Evolutionary conservation across 2,888 invertebrate species (phyloP).

Genomic region (Drosophila vallismaia): DNA sequence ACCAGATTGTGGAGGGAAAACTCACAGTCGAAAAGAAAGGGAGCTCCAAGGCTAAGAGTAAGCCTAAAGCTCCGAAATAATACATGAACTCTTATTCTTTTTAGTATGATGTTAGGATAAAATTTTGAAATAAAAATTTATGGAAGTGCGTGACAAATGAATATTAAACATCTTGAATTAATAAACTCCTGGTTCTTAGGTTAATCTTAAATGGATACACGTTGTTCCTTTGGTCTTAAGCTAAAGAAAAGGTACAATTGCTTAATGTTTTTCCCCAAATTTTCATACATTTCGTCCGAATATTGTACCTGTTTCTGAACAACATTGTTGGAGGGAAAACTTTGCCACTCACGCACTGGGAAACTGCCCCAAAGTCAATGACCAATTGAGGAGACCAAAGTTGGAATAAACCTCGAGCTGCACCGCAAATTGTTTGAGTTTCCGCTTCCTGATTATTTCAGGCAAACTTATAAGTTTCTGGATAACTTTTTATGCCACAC

Average conservation of each 20-base stretch:
- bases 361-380: slow-evolving; percentile 30
- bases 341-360: slow-evolving; percentile 33
- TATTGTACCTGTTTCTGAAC: slow-evolving; percentile 19
- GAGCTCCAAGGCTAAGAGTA: neutral
- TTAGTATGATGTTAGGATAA: neutral
- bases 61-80: neutral
- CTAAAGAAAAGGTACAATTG: slow-evolving; percentile 4
- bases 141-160: no score
- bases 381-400: slow-evolving; percentile 33
- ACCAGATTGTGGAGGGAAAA: slow-evolving; percentile 49
- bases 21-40: neutral
- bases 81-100: neutral
- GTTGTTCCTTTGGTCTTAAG: neutral
- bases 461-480: slow-evolving; percentile 60
- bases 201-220: no score
- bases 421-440: slow-evolving; percentile 62
- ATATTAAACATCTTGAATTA: no score
- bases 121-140: neutral
- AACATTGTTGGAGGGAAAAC: slow-evolving; percentile 7
- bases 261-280: neutral
- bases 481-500: slow-evolving; percentile 51
- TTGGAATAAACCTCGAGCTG: slow-evolving; percentile 38
- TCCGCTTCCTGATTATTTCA: slow-evolving; percentile 62
- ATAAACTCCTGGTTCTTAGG: no score
- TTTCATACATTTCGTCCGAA: neutral